Percentiles rank a stretch among this genome's conserved stretches.
Conservation (phyloP, 2,797 vertebrate genomes). For the Natrix natrix region DNA sequence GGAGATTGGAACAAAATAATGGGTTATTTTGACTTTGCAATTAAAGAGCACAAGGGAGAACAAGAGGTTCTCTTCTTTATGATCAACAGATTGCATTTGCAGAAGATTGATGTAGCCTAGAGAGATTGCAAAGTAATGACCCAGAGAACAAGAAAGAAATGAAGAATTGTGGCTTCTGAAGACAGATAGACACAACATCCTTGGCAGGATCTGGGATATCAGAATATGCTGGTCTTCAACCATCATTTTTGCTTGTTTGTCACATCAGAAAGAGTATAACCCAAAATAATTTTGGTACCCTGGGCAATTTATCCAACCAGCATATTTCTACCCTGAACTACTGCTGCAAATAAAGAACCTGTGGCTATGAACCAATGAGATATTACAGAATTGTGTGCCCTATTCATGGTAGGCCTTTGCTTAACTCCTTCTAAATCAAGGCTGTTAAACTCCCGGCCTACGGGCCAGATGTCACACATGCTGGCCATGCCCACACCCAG, state of each 20-base stretch:
- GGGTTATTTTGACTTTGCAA: conserved; percentile 23
- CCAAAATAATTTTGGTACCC: neutral
- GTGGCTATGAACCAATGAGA: neutral
- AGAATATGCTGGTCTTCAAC: neutral
- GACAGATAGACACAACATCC: neutral
- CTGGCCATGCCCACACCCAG: too few relatives aligned
- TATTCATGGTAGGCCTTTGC: neutral
- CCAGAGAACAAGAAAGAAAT: neutral
- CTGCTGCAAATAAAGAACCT: neutral
- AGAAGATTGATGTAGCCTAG: neutral
- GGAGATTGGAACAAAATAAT: neutral
- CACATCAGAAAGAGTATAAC: neutral
- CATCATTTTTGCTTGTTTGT: neutral
- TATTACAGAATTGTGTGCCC: neutral
- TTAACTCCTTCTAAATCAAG: neutral
- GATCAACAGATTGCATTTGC: conserved; percentile 12
- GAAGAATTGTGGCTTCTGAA: neutral
- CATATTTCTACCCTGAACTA: neutral
- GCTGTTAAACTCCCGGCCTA: too few relatives aligned
- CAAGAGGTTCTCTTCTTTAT: neutral
- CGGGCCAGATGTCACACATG: too few relatives aligned
- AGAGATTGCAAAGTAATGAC: neutral
- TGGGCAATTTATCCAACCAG: neutral
- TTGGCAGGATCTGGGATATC: neutral
- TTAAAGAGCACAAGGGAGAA: neutral